phyloP scores from a whole-genome alignment of 35 echinoderm and acorn worm species.

The Ophioderma brevispina region DNA sequence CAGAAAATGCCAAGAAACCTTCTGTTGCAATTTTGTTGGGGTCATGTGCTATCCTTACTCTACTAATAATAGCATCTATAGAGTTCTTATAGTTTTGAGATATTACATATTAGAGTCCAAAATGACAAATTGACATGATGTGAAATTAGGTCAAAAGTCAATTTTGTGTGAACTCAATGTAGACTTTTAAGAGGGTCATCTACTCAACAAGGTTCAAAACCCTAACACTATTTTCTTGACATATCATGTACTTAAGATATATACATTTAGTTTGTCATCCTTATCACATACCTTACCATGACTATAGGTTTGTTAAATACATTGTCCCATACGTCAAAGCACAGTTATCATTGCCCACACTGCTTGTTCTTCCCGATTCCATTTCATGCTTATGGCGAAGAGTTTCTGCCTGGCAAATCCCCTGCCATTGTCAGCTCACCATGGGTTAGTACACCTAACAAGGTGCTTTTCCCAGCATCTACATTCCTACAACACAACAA shows the following conservation, averaged over 20 bases:
- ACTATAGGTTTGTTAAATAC: slow-evolving; percentile 92
- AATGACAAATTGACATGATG: no score
- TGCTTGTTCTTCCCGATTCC: slow-evolving; percentile 98
- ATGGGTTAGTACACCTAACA: slow-evolving; percentile 92
- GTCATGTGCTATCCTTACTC: no score
- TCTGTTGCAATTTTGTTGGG: no score
- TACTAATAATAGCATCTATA: no score
- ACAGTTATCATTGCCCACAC: slow-evolving; percentile 95
- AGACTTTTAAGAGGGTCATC: no score
- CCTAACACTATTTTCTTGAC: no score
- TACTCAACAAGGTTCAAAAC: no score
- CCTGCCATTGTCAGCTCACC: slow-evolving; percentile 94
- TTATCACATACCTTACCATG: slow-evolving; percentile 74
- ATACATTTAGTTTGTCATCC: no score
- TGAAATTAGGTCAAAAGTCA: neutral
- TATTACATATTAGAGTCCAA: no score
- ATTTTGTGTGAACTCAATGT: neutral
- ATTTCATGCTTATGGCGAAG: slow-evolving; percentile 97
- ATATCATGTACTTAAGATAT: no score
- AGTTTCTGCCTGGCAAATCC: slow-evolving; percentile 94
- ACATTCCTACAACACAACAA: slow-evolving; percentile 99
- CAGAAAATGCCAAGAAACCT: no score
- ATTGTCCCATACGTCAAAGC: slow-evolving; percentile 88
- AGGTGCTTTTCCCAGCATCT: slow-evolving; percentile 96
- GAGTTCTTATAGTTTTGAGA: no score